Evolutionary conservation across 30 jellyfish, hydroid and myxozoan genomes (phyloP).

Genomic region (Mastigias papua): DNA sequence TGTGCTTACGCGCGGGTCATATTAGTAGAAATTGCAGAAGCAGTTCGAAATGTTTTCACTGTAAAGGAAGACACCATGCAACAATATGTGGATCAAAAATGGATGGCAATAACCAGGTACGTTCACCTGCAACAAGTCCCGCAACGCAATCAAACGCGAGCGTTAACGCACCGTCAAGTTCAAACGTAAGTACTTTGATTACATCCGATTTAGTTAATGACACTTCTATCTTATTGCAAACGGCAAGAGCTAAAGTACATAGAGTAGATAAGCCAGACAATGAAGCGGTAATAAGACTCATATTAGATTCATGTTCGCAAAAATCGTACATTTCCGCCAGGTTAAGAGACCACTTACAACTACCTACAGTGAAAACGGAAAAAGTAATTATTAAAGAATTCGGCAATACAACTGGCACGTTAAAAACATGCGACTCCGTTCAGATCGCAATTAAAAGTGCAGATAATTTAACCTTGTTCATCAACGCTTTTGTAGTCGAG

Average conservation of each 20-base stretch:
- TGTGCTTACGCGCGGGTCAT: neutral
- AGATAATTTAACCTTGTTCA: neutral
- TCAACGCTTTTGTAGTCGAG: constrained; percentile 28
- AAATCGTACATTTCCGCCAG: neutral
- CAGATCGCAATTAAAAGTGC: constrained; percentile 1
- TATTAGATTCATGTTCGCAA: constrained; percentile 10
- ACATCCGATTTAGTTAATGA: too few relatives aligned
- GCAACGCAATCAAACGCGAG: neutral
- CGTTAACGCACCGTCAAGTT: neutral
- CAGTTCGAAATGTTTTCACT: neutral
- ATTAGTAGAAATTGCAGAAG: neutral
- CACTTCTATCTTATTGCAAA: constrained; percentile 13
- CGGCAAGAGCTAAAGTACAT: neutral
- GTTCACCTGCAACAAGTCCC: neutral
- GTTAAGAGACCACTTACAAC: neutral
- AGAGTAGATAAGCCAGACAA: neutral
- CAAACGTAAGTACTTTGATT: neutral
- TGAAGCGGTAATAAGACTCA: neutral
- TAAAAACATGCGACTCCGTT: constrained; percentile 5
- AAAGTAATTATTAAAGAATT: constrained; percentile 13
- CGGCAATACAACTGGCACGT: constrained; percentile 15
- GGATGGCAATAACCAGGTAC: neutral
- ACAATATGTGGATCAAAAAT: neutral
- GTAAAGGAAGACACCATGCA: neutral
- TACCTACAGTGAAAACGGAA: constrained; percentile 14